Evolutionary conservation across 2,888 invertebrate genomes (phyloP).

Genomic region (Eupithecia pulchellata): DNA sequence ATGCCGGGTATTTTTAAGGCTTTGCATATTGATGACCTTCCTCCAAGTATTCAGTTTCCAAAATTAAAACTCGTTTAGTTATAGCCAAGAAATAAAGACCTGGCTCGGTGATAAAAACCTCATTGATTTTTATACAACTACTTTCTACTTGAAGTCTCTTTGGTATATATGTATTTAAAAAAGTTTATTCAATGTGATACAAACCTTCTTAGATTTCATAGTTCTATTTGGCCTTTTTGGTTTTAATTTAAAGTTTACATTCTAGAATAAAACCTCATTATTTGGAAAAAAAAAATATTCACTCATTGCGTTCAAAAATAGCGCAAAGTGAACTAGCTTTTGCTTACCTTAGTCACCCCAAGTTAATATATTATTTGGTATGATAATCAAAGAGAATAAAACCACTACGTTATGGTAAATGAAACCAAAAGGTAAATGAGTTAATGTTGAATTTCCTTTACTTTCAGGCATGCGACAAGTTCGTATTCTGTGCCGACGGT

Average conservation of each 20-base stretch:
- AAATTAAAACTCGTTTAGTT: neutral
- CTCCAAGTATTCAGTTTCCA: slow-evolving; percentile 3
- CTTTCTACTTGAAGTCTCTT: neutral
- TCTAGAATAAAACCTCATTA: neutral
- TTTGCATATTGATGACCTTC: slow-evolving; percentile 20
- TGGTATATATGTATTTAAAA: neutral
- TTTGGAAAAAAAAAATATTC: neutral
- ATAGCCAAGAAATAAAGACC: neutral
- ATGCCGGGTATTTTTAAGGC: slow-evolving; percentile 23
- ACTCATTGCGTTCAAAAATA: neutral
- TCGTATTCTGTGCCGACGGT: slow-evolving; percentile 92
- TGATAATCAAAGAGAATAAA: too few relatives aligned
- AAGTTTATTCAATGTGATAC: neutral
- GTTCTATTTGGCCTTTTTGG: neutral
- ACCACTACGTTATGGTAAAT: too few relatives aligned
- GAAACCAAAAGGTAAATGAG: too few relatives aligned
- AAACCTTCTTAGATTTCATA: neutral
- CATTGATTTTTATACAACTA: too few relatives aligned
- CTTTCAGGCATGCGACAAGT: slow-evolving; percentile 89
- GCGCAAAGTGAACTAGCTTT: too few relatives aligned
- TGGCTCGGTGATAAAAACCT: neutral
- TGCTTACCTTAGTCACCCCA: too few relatives aligned
- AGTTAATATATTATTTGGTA: too few relatives aligned
- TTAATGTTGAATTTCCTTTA: slow-evolving; percentile 2
- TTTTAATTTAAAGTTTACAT: neutral